Base-by-base conservation (phyloP, 2,888 invertebrate species). In the Abscondita cerata region DNA sequence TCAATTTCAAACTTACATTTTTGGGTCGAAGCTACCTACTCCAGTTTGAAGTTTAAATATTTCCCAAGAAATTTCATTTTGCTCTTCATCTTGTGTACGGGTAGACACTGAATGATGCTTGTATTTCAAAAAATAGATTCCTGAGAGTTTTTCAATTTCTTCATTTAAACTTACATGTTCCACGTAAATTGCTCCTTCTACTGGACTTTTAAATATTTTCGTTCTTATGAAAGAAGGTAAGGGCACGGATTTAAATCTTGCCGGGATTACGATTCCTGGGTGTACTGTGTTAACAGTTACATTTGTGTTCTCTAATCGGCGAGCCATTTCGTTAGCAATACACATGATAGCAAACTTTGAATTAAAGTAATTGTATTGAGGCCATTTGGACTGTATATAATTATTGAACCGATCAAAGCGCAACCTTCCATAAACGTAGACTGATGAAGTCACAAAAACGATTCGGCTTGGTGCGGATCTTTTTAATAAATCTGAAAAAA, bases 81-180 rank as follows among this genome's bases (percentile, higher is more conserved):
- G 87, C 0, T 85, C 86, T 80, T 86, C 84, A 75, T 92, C 89
- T 67, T 85, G 84, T 0, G 86, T 89, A 0, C 86, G 84, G 0
- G 80, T 75, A 1, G 86, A 87, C 3, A 93, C 72, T 0, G 82
- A 80, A 48, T 83, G 82, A 74, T 91, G 89, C 74, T 84, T 85
- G 74, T 93, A 94, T 73, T 95, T 94, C 68, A 88, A 85, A 72
- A 87, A 95, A 75, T 95, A 95, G 81, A 91, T 90, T 44, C 94
- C 94, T 12, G 81, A 84, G 0, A 89, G 85, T 56, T 86, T 87
- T 62, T 85, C 84, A 2, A 94, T 79, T 64, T 89, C 90, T 60
- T 92, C 90, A 2, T 92, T 87, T 0, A 89, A 88, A 0, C 93
- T 91, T 69, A 92, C 77, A 79, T 90, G 87, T 12, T 94, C 86